Evolutionary conservation across 2,888 invertebrate species (phyloP).

Genomic region (Drosophila lutescens): DNA sequence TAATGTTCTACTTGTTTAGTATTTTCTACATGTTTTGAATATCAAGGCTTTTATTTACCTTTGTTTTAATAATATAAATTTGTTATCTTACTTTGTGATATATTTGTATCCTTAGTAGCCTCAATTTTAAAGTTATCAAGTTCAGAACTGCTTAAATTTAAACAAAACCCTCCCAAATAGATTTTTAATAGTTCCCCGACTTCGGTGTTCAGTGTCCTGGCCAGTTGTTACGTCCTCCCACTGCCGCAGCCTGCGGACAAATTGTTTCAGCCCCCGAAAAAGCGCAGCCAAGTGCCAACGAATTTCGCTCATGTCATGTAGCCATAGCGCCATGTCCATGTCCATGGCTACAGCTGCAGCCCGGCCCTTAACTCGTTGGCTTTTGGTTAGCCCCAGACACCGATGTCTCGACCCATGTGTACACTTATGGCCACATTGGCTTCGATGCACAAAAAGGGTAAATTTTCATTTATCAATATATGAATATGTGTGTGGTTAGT

Average conservation of each 20-base stretch:
- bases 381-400: conserved; percentile 23
- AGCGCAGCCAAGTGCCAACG: conserved; percentile 61
- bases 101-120: no score
- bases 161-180: not conserved
- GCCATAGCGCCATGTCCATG: conserved; percentile 27
- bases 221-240: conserved; percentile 19
- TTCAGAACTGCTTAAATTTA: not conserved
- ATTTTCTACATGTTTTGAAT: no score
- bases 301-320: conserved; percentile 44
- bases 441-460: conserved; percentile 28
- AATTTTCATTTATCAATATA: conserved; percentile 48
- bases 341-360: conserved; percentile 38
- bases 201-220: conserved; percentile 20
- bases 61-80: no score
- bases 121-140: not conserved
- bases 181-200: conserved; percentile 10
- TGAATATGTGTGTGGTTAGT: not conserved
- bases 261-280: conserved; percentile 47
- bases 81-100: no score
- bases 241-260: conserved; percentile 46
- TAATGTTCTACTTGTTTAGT: no score
- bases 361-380: conserved; percentile 30
- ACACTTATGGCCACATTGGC: conserved; percentile 35
- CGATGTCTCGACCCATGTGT: not conserved
- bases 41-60: no score